Percentiles rank a stretch among this genome's conserved stretches.
Evolutionary conservation across 2,888 invertebrate genomes (phyloP).

Genomic region (Patella caerulea): DNA sequence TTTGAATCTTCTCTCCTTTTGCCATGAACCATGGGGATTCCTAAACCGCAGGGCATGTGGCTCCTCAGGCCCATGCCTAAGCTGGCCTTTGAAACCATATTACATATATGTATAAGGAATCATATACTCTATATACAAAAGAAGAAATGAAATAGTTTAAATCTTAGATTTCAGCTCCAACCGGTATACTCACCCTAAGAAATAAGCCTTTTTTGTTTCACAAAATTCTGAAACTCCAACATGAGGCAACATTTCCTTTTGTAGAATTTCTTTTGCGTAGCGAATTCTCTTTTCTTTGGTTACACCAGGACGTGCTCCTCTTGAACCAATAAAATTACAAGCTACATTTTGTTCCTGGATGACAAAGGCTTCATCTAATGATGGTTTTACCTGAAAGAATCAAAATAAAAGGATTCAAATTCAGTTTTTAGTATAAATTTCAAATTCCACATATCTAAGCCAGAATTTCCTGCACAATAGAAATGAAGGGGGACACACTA

Average conservation of each 20-base stretch:
- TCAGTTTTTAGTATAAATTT: too few species aligned
- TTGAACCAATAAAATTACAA: conserved; percentile 96
- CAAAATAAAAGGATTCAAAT: neutral
- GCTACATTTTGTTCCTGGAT: conserved; percentile 99
- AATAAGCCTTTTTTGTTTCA: conserved; percentile 99
- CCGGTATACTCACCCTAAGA: conserved; percentile 81
- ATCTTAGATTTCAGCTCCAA: too few species aligned
- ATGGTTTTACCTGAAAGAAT: conserved; percentile 84
- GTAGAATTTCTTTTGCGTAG: conserved; percentile 98
- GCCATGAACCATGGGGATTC: too few species aligned
- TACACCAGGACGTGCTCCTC: conserved; percentile 97
- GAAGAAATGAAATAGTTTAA: too few species aligned
- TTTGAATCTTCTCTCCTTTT: too few species aligned
- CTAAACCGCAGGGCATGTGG: too few species aligned
- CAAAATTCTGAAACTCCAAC: conserved; percentile 99
- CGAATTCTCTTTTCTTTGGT: conserved; percentile 99
- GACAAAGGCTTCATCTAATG: conserved; percentile 98
- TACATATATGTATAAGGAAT: too few species aligned
- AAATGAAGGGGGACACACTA: neutral
- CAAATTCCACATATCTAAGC: neutral
- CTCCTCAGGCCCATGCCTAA: too few species aligned
- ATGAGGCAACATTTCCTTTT: conserved; percentile 99
- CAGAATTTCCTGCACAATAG: neutral
- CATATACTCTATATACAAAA: too few species aligned
- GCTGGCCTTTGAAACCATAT: too few species aligned